Evolutionary conservation across 2,797 vertebrate species (phyloP).

Genomic region (Takifugu rubripes): DNA sequence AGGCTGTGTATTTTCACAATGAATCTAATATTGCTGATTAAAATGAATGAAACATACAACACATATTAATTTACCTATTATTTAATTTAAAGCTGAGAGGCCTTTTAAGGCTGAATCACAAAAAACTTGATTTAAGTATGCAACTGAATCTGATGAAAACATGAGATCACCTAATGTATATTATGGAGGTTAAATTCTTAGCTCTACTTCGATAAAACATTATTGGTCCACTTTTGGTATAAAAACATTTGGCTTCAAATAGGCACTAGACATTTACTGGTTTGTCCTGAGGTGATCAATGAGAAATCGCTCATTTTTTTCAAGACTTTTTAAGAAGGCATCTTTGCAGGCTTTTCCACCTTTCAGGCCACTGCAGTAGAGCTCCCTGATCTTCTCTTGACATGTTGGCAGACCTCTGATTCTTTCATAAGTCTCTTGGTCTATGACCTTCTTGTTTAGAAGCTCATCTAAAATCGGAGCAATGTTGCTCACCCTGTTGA

Average conservation of each 20-base stretch:
- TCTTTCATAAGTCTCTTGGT: background rate
- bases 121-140: too few relatives aligned
- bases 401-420: rapidly evolving
- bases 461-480: conserved; percentile 49
- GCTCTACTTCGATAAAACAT: too few relatives aligned
- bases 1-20: too few relatives aligned
- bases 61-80: too few relatives aligned
- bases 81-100: too few relatives aligned
- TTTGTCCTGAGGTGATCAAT: conserved; percentile 30
- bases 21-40: too few relatives aligned
- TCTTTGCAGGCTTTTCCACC: conserved; percentile 17
- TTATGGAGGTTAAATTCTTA: too few relatives aligned
- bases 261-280: background rate
- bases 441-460: background rate
- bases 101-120: too few relatives aligned
- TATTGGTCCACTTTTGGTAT: too few relatives aligned
- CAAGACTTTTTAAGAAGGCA: conserved; percentile 39
- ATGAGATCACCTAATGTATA: too few relatives aligned
- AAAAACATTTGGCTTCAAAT: background rate
- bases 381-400: conserved; percentile 23
- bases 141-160: too few relatives aligned
- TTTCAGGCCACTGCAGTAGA: conserved; percentile 1
- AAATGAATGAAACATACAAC: too few relatives aligned
- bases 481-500: background rate
- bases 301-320: background rate